phyloP scores from a whole-genome alignment of 1,140 invertebrate genomes.

The Oryctes rhinoceros region DNA sequence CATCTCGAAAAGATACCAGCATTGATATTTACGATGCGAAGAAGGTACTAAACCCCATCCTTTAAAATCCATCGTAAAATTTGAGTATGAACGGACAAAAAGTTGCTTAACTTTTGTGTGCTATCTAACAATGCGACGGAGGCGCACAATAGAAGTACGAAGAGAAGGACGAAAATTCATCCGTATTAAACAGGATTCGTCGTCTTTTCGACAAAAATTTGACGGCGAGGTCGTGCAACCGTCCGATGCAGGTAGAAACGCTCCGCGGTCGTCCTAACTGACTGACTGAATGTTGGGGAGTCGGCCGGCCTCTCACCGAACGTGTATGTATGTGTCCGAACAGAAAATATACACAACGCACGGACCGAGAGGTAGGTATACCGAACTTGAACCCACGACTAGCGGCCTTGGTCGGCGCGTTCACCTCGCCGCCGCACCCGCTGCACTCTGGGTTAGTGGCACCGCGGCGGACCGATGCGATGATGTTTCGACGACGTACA shows the following conservation, averaged over 20 bases:
- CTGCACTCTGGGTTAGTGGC: conserved; percentile 50
- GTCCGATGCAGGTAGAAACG: conserved; percentile 6
- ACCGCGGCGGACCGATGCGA: conserved; percentile 42
- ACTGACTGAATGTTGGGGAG: neutral
- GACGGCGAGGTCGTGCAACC: conserved; percentile 19
- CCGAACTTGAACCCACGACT: conserved; percentile 43
- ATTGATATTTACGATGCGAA: no score
- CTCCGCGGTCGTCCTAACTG: neutral
- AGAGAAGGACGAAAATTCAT: neutral
- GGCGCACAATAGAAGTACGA: neutral
- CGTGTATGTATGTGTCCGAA: neutral
- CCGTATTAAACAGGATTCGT: conserved; percentile 18
- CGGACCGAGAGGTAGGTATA: conserved; percentile 24
- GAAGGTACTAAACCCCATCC: no score
- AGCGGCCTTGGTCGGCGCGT: conserved; percentile 47
- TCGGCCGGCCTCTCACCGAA: neutral
- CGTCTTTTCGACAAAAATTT: conserved; percentile 18
- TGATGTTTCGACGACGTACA: conserved; percentile 6
- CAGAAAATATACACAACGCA: neutral
- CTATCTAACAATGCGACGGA: conserved; percentile 7
- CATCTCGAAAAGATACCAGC: no score
- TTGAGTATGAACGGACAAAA: no score
- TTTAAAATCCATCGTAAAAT: no score
- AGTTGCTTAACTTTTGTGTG: neutral
- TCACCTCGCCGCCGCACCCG: conserved; percentile 48